These are phyloP conservation scores for Pseudolaguvia tuberculata DNA, from an alignment of 2,113 vertebrate genomes.

Conservation along the genomic window DNA sequence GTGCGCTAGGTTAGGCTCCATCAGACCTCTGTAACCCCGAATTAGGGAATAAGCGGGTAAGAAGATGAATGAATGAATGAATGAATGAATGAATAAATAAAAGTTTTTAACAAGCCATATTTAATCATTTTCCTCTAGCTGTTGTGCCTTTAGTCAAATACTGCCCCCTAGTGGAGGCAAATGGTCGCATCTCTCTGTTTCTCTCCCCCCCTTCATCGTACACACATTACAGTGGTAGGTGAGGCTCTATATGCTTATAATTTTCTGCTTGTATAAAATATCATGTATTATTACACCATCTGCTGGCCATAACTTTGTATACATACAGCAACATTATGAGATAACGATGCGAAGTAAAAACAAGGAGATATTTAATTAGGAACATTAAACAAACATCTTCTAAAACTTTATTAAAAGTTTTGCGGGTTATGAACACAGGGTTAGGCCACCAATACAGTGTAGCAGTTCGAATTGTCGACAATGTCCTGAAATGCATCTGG, in stretches of 20 bases:
- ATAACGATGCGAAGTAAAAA: background rate
- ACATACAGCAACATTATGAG: slow-evolving; percentile 17
- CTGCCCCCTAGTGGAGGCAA: slow-evolving; percentile 40
- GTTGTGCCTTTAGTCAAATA: slow-evolving; percentile 8
- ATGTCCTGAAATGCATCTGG: background rate
- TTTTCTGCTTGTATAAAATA: slow-evolving; percentile 16
- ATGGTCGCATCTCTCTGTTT: no score
- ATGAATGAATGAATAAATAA: no score
- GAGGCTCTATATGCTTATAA: background rate
- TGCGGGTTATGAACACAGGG: background rate
- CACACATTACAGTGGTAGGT: background rate
- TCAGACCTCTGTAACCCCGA: no score
- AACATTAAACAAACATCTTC: no score
- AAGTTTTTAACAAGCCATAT: no score
- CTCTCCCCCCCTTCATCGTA: no score
- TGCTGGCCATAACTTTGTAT: background rate
- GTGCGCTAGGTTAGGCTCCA: no score
- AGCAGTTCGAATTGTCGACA: background rate
- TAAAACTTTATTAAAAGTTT: no score
- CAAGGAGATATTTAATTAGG: no score
- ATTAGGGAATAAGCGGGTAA: no score
- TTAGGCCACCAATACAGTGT: background rate
- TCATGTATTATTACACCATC: background rate
- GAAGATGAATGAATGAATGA: no score
- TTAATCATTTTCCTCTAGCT: background rate